phyloP scores from a whole-genome alignment of 2,113 vertebrate genomes.

The Panurus biarmicus region DNA sequence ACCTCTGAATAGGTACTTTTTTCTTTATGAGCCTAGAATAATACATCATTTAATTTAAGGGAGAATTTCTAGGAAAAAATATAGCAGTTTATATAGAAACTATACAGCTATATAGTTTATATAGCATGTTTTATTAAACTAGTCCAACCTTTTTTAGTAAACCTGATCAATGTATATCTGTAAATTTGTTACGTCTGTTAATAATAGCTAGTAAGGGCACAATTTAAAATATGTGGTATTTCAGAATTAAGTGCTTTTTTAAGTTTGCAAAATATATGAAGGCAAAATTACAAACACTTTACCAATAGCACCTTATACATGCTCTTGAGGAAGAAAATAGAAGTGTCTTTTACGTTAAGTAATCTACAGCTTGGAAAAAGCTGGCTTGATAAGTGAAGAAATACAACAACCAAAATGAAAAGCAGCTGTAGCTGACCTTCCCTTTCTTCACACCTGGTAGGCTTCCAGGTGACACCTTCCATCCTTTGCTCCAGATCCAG shows the following conservation, averaged over 20 bases:
- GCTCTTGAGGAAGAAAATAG: background rate
- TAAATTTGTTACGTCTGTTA: background rate
- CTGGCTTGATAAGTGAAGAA: background rate
- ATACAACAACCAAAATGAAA: background rate
- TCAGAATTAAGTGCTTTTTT: background rate
- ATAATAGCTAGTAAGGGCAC: background rate
- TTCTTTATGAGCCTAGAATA: background rate
- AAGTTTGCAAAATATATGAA: background rate
- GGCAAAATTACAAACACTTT: background rate
- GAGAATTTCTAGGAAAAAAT: background rate
- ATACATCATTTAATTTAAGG: background rate
- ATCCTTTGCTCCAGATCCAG: background rate
- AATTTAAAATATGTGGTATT: background rate
- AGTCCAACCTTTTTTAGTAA: background rate
- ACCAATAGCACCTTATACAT: background rate
- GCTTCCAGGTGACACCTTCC: background rate
- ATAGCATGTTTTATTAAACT: background rate
- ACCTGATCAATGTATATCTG: background rate
- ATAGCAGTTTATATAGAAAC: background rate
- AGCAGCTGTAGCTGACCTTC: background rate
- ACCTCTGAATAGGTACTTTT: background rate
- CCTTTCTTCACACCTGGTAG: background rate
- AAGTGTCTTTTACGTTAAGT: background rate
- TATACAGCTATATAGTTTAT: background rate
- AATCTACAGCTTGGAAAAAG: background rate